Evolutionary conservation across 2,113 vertebrate genomes (phyloP).

Genomic region (Indicator indicator): DNA sequence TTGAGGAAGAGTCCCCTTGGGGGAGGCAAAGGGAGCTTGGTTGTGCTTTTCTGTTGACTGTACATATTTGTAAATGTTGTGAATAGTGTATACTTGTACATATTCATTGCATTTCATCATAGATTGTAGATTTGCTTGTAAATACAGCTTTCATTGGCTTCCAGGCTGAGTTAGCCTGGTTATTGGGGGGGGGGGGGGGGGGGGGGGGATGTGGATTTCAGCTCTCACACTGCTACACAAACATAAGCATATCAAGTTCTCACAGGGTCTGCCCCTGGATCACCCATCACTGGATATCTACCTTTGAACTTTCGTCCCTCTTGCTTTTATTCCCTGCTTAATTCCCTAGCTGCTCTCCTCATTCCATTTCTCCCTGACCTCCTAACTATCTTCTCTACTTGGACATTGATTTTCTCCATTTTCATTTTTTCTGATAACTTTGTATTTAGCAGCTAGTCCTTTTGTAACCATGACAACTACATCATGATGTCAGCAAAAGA

Average conservation of each 20-base stretch:
- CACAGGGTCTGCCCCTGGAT: neutral
- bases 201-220: too few species aligned
- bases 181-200: too few species aligned
- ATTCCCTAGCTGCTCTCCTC: neutral
- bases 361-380: neutral
- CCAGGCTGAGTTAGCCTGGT: too few species aligned
- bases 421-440: constrained; percentile 3
- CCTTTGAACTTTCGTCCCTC: neutral
- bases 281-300: neutral
- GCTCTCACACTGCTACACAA: neutral
- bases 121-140: too few species aligned
- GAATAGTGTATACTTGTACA: too few species aligned
- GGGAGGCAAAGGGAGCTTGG: too few species aligned
- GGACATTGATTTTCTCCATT: neutral
- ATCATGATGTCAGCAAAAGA: constrained; percentile 20
- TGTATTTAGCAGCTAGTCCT: constrained; percentile 25
- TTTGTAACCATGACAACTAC: constrained; percentile 61
- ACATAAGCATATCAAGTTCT: neutral
- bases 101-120: too few species aligned
- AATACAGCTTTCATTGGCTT: too few species aligned
- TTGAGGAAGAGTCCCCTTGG: too few species aligned
- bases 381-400: neutral
- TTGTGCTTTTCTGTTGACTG: too few species aligned
- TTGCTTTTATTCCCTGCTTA: constrained; percentile 24
- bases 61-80: too few species aligned